A percentile compares a stretch with the other conserved stretches of the same genome.
These are phyloP conservation scores for Scolopax bukidnonensis DNA, from an alignment of 2,797 vertebrate genomes.

Conservation along the genomic window DNA sequence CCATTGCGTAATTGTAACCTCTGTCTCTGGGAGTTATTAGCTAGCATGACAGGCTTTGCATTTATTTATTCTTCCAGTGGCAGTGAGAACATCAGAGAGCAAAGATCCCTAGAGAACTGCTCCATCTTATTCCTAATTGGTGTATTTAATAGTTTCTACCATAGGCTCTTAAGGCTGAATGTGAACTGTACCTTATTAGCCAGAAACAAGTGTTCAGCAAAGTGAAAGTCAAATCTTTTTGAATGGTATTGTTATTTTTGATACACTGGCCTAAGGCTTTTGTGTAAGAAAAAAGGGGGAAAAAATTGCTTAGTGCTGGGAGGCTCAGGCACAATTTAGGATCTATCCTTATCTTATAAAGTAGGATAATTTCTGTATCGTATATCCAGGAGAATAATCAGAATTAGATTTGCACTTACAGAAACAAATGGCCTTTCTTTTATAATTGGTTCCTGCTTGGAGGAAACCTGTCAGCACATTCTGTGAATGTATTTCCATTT, in stretches of 20 bases:
- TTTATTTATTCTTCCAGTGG: constrained; percentile 11
- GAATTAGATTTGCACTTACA: constrained; percentile 19
- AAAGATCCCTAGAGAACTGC: background rate
- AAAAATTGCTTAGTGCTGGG: background rate
- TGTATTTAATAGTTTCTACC: constrained; percentile 27
- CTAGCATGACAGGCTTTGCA: background rate
- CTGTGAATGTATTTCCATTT: background rate
- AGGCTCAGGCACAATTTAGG: background rate
- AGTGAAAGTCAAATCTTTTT: background rate
- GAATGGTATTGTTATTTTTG: background rate
- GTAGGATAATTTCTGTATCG: background rate
- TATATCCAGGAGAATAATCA: background rate
- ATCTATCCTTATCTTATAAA: background rate
- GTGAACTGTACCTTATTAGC: background rate
- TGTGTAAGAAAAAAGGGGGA: background rate
- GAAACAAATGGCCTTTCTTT: constrained; percentile 26
- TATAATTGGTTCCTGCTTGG: background rate
- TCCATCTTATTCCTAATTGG: background rate
- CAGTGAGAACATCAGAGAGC: background rate
- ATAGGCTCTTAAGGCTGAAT: constrained; percentile 5
- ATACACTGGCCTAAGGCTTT: background rate
- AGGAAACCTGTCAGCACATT: constrained; percentile 30
- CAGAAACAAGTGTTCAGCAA: constrained; percentile 11
- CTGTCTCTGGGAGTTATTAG: background rate
- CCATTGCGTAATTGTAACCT: constrained; percentile 34